phyloP scores from a whole-genome alignment of 2,113 vertebrate species.

The Smithornis capensis region DNA sequence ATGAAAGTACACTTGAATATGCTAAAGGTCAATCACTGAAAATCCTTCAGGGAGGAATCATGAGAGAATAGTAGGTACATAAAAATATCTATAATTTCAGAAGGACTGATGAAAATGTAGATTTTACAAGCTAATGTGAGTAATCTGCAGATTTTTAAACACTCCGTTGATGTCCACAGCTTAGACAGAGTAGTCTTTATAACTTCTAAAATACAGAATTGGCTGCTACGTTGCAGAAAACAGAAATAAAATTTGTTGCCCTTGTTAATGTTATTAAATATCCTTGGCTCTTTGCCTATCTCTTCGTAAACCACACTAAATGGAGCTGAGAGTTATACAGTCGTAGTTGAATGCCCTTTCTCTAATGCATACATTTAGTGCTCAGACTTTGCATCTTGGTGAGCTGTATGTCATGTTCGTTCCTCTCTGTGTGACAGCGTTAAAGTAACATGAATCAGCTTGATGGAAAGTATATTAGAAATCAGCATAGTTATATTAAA shows the following conservation, averaged over 20 bases:
- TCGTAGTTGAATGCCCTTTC: slow-evolving; percentile 10
- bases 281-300: slow-evolving; percentile 38
- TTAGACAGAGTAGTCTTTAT: slow-evolving; percentile 3
- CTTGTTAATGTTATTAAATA: slow-evolving; percentile 45
- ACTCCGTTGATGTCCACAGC: slow-evolving; percentile 24
- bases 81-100: slow-evolving; percentile 17
- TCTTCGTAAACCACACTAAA: slow-evolving; percentile 12
- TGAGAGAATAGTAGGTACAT: neutral
- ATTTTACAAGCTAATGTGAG: slow-evolving; percentile 28
- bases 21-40: neutral
- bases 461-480: neutral
- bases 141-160: slow-evolving; percentile 47
- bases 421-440: neutral
- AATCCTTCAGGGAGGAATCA: slow-evolving; percentile 1
- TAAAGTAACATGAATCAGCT: neutral
- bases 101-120: slow-evolving; percentile 40
- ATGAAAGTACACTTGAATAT: neutral
- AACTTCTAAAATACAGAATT: neutral
- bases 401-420: neutral
- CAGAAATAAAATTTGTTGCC: slow-evolving; percentile 14
- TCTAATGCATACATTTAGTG: neutral
- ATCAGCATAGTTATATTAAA: neutral
- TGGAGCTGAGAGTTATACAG: slow-evolving; percentile 5
- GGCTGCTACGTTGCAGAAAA: slow-evolving; percentile 33
- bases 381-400: neutral